Evolutionary conservation across 2,797 vertebrate genomes (phyloP), one percentile per base, ranked within the genome.

Genomic region (Sebastes miniatus): DNA sequence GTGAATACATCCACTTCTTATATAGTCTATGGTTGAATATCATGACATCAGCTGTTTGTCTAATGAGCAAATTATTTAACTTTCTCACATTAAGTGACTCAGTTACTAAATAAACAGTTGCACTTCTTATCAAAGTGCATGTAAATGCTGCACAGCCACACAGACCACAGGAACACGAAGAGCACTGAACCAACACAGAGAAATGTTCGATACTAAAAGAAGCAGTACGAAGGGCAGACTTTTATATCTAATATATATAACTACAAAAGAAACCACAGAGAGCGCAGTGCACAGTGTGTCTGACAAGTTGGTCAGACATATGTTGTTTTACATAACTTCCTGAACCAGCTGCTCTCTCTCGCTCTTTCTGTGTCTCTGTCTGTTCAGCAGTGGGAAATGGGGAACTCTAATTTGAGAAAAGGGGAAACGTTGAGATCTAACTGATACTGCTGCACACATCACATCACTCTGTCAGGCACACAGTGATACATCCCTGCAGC

Each of bases 401-500:
- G 71, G 92, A 95, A 95, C 89, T 91, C 77, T 85, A 86, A 86
- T 86, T 92, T 89, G 25, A 93, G 83, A 93, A 93, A 94, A 94
- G 90, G 52, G 91, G 93, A 94, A 94, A 87, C 1, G 69, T 63
- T 58, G 67, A 88, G 61, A 86, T 88, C 75, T 87, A 72, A 36
- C 86, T 66, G 90, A 86, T 80, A 87, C 82, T 79, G 74, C 81
- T n/a, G 81, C 34, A 47, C 77, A 80, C 36, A 59, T 65, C 54
- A 36, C 59, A 75, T 73, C 50, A 2, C 47, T 73, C 73, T 68
- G 73, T 54, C 13, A 57, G 74, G 61, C 61, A 57, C 50, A 62
- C 62, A 25, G 52, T 16, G 5, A 22, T 29, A 70, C 1, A 18
- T 68, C 11, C 20, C 1, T 32, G 54, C 32, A 50, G 18, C 34